A percentile compares a stretch with the other conserved stretches of the same genome.
Evolutionary conservation across 2,113 vertebrate species (phyloP).

Genomic region (Solenodon paradoxus): DNA sequence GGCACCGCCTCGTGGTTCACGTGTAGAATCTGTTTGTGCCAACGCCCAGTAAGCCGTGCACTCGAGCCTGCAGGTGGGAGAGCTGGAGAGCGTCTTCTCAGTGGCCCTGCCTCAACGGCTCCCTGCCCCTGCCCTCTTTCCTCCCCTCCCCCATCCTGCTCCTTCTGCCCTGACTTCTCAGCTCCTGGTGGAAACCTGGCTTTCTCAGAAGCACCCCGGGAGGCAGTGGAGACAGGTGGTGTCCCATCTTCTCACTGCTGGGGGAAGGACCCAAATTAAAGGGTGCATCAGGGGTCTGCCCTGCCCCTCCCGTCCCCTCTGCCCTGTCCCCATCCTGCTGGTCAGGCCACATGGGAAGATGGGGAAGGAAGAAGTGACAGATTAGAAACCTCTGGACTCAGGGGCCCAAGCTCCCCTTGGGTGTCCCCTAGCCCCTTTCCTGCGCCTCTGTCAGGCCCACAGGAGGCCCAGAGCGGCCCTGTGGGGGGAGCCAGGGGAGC

Average conservation of each 20-base stretch:
- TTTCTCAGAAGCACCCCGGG: neutral
- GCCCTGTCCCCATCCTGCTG: neutral
- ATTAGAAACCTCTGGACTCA: neutral
- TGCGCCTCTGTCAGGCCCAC: rapidly evolving
- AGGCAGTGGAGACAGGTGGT: neutral
- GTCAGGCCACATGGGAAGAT: neutral
- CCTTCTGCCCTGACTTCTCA: neutral
- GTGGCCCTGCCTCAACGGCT: rapidly evolving
- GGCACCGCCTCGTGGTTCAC: too few species aligned
- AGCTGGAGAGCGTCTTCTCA: neutral
- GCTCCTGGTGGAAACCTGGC: neutral
- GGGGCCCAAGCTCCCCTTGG: neutral
- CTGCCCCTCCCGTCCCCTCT: neutral
- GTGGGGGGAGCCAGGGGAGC: too few species aligned
- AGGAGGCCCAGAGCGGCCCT: neutral
- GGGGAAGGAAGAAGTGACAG: too few species aligned
- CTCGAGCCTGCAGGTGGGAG: neutral
- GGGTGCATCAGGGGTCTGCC: neutral
- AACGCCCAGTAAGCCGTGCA: rapidly evolving
- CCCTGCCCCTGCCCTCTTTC: neutral
- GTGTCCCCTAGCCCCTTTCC: neutral
- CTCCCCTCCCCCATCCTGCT: neutral
- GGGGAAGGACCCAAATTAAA: neutral
- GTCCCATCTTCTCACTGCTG: neutral
- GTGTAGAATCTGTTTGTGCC: rapidly evolving